Base-by-base conservation (phyloP, 2,888 invertebrate genomes). In the Drosophila prostipennis region DNA sequence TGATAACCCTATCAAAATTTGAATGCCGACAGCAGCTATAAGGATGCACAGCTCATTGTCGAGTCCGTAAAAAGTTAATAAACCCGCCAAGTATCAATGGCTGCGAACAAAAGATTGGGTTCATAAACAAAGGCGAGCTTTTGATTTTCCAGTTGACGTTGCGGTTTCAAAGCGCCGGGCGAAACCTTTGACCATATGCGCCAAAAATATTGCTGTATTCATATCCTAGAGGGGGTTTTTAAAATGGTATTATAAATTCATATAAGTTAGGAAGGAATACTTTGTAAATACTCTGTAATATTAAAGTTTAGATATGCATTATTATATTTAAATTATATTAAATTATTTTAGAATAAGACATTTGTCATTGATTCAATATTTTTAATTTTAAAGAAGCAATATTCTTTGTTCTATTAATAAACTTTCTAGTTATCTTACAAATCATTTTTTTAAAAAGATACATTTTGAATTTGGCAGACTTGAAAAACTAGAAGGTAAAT, bases 121-220 rank as follows among this genome's bases (percentile, higher is more conserved):
- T 34, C 42, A 60, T 36, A 75, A 77, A 80, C 80, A 79, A 80
- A 73, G 53, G 57, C 54, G 56, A 48, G 63, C 80, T 71, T 89
- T 80, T 88, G 80, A 89, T 87, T 88, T 89, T 86, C 79, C 89
- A 87, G 54, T 67, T 83, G 81, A 78, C 52, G 76, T 36, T 52
- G 53, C 61, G 72, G 72, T 74, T 79, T 89, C 89, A 89, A 89
- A 89, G 89, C 58, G 51, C 64, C 56, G 46, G 11, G 54, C 64
- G 6, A 70, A 80, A 56, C 70, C 72, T 89, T 80, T 80, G 87
- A 81, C 85, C 89, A 90, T 89, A 89, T 89, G 89, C 65, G 82
- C 71, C 54, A 85, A 82, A 79, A 71, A 55, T 59, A 67, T 29
- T 46, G 14, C 14, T 29, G 65, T 36, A 26, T 14, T 6, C 32